These are phyloP conservation scores for Noctua janthina DNA, from an alignment of 2,888 invertebrate genomes.

Conservation along the genomic window DNA sequence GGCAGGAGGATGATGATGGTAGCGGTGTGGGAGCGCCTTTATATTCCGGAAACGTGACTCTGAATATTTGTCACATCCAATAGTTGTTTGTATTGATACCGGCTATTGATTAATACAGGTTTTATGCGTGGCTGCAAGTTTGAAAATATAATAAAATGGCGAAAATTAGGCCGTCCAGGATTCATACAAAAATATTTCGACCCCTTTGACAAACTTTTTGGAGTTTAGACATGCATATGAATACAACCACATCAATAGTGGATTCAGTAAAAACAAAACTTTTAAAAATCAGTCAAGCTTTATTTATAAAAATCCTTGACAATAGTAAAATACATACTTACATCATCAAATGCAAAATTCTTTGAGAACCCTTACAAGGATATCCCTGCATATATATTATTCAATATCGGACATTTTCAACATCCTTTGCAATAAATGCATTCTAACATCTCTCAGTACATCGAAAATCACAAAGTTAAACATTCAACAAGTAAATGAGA, in stretches of 20 bases:
- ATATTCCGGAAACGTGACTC: background rate
- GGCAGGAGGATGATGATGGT: too few species aligned
- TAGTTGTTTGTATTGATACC: background rate
- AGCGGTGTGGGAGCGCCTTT: too few species aligned
- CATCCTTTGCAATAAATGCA: conserved; percentile 49
- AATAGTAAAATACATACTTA: conserved; percentile 50
- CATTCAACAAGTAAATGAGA: conserved; percentile 24
- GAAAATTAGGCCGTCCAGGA: background rate
- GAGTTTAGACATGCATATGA: background rate
- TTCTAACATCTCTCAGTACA: conserved; percentile 34
- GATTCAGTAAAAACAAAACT: background rate
- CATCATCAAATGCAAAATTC: conserved; percentile 48
- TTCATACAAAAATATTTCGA: background rate
- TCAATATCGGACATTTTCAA: conserved; percentile 49
- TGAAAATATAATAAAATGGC: background rate
- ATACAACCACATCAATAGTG: background rate
- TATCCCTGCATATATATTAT: conserved; percentile 38
- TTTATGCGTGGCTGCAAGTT: background rate
- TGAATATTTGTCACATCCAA: background rate
- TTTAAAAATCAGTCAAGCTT: conserved; percentile 72
- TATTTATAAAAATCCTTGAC: conserved; percentile 69
- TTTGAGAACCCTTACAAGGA: conserved; percentile 44
- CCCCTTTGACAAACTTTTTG: background rate
- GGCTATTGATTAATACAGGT: background rate
- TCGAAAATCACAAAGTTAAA: conserved; percentile 50